phyloP scores from a whole-genome alignment of 2,888 invertebrate genomes.

The Matsumyia berberina region DNA sequence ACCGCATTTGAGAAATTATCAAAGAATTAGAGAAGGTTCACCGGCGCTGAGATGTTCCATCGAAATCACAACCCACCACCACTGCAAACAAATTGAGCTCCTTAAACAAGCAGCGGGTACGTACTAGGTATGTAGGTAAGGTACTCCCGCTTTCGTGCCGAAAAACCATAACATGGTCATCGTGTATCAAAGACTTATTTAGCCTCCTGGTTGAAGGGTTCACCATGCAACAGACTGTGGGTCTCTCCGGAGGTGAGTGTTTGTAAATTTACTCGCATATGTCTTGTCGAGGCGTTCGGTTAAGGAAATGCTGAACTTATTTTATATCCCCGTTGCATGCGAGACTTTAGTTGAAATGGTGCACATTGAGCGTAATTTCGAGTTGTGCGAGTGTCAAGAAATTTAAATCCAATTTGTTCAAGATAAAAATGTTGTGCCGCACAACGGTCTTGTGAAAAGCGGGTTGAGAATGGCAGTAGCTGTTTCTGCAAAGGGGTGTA shows the following conservation, averaged over 20 bases:
- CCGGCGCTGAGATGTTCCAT: slow-evolving; percentile 19
- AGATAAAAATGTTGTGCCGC: not conserved
- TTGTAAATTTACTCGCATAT: slow-evolving; percentile 60
- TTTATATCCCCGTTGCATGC: slow-evolving; percentile 67
- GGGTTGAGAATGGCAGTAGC: not conserved
- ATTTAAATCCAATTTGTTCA: slow-evolving; percentile 41
- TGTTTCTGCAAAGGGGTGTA: not conserved
- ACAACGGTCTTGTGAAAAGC: not conserved
- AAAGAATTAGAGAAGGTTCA: slow-evolving; percentile 61
- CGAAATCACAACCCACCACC: not conserved
- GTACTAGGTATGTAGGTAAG: no score
- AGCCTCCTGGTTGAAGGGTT: not conserved
- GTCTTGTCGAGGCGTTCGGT: slow-evolving; percentile 67
- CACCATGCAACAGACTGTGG: not conserved
- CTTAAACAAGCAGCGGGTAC: slow-evolving; percentile 15
- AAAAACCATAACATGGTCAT: slow-evolving; percentile 71
- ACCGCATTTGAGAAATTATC: slow-evolving; percentile 52
- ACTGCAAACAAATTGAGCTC: slow-evolving; percentile 45
- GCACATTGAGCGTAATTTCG: slow-evolving; percentile 42
- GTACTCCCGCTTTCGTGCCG: slow-evolving; percentile 50
- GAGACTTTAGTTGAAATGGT: slow-evolving; percentile 45
- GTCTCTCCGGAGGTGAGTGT: slow-evolving; percentile 28
- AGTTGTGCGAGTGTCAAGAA: slow-evolving; percentile 41
- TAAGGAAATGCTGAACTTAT: slow-evolving; percentile 60
- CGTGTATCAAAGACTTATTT: slow-evolving; percentile 47